phyloP scores from a whole-genome alignment of 92 coral and sea anemone species.

The Palythoa grandiflora region DNA sequence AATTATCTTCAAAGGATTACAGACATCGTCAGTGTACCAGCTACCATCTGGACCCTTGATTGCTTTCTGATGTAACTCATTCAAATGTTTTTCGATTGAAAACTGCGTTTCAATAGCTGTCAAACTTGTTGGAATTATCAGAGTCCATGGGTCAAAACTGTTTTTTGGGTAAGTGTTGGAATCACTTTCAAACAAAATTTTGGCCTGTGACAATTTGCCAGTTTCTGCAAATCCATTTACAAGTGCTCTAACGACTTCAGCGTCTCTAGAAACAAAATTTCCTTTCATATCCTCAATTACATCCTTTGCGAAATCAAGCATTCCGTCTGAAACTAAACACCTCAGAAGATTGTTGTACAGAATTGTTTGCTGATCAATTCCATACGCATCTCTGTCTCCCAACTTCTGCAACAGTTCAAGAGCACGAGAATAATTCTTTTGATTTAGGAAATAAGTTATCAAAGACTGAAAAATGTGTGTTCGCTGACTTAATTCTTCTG shows the following conservation, averaged over 20 bases:
- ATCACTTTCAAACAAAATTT: slow-evolving; percentile 66
- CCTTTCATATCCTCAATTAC: slow-evolving; percentile 65
- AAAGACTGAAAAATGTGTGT: slow-evolving; percentile 58
- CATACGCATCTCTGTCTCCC: slow-evolving; percentile 74
- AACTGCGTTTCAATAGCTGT: slow-evolving; percentile 77
- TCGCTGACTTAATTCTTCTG: slow-evolving; percentile 69
- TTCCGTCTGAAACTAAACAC: slow-evolving; percentile 54
- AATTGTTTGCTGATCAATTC: slow-evolving; percentile 43
- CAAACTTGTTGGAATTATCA: slow-evolving; percentile 65
- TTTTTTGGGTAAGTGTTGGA: slow-evolving; percentile 71
- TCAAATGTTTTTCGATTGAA: slow-evolving; percentile 76
- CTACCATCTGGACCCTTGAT: slow-evolving; percentile 51
- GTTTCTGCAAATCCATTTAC: slow-evolving; percentile 72
- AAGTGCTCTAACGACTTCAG: slow-evolving; percentile 67
- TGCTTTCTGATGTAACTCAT: slow-evolving; percentile 51
- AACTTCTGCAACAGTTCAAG: slow-evolving; percentile 63
- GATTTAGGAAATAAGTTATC: slow-evolving; percentile 48
- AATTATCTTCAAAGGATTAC: slow-evolving; percentile 62
- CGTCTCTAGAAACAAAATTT: slow-evolving; percentile 61
- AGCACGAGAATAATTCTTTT: slow-evolving; percentile 50
- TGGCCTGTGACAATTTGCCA: slow-evolving; percentile 65
- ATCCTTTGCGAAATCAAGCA: slow-evolving; percentile 62
- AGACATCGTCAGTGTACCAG: slow-evolving; percentile 67
- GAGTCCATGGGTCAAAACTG: slow-evolving; percentile 66
- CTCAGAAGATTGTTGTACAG: slow-evolving; percentile 73